Evolutionary conservation across 2,797 vertebrate species (phyloP), one percentile per base, ranked within the genome.

Genomic region (Phalanger gymnotis): DNA sequence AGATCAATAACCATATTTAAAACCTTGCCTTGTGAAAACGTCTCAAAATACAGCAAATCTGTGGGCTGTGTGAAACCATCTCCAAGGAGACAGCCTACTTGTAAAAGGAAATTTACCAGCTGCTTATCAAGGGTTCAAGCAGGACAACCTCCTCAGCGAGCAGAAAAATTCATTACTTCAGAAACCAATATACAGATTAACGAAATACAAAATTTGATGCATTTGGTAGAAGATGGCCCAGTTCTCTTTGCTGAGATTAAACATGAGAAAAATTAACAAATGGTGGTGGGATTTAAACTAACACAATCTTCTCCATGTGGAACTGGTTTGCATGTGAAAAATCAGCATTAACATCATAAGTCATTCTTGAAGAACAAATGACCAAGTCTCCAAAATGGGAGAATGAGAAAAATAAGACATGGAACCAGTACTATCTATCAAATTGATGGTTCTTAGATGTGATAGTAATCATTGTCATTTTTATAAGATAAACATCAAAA

Each of bases 41-140:
- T 90, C 66, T 95, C 81, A 93, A 97, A 96, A 95, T 92, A 93
- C 30, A 25, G 25, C 73, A 34, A 34, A 31, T 89, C 90, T 0
- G 51, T 56, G 96, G 97, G 95, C 28, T 81, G 53, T 93, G 96
- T 27, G 91, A 91, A 92, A 53, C 92, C 55, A 34, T 94, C 95
- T 92, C 97, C 97, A 91, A 81, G 95, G 92, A 93, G 53, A 93
- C 94, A 54, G 96, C 95, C 96, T 52, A 91, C 93, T 73, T 54
- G 47, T 91, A 93, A 93, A 87, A 94, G 93, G 89, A 66, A 90
- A 91, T 13, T 9, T 19, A 54, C 54, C 52, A 51, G 96, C 93
- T 94, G 93, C 73, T 95, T 73, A 54, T 52, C 94, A 47, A 27
- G 53, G 56, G 73, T 52, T 47, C 89, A 54, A 31, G 90, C 73